Evolutionary conservation across 2,888 invertebrate genomes (phyloP), one percentile per base, ranked within the genome.

Genomic region (Lymantria monacha): DNA sequence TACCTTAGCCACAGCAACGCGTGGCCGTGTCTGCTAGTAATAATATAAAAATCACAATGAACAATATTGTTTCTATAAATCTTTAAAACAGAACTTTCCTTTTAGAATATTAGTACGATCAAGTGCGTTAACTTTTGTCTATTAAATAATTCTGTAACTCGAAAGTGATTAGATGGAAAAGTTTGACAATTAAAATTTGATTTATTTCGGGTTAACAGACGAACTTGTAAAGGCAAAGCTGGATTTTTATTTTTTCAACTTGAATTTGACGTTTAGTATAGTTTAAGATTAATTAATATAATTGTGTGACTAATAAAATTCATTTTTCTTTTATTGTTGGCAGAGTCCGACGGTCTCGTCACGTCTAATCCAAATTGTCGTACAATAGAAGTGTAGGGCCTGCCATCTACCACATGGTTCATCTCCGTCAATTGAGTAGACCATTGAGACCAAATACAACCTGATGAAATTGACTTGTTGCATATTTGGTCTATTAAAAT

Each of bases 151-250:
- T 41, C 41, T 14, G 30, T 46, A 41, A 14, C 46, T 46, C 12
- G 30, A 37, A 38, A 46, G 46, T 40, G 33, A 33, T 33, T 33
- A 10, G 33, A 30, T 46, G 40, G 38, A 31, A 40, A 46, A 46
- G 30, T 46, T 46, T 22, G 14, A 41, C 46, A 46, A 46, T 46
- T 46, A 46, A 46, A 46, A 46, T 46, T 46, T 46, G 41, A 46
- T 46, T 46, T 40, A 10, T 40, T 46, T 41, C 7, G 38, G 33
- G 10, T 33, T 33, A 33, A 10, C 30, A 14, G 40, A 46, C 30
- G 14, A 31, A 40, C 31, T 46, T 41, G 30, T 46, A 46, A 46
- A 41, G 37, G 9, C 14, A 40, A 12, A 46, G 30, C 10, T 14
- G n/a, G 30, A 30, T 46, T 41, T 46, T 40, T 30, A 40, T 46